phyloP scores from a whole-genome alignment of 2,797 vertebrate genomes.

The Liparis tanakae region DNA sequence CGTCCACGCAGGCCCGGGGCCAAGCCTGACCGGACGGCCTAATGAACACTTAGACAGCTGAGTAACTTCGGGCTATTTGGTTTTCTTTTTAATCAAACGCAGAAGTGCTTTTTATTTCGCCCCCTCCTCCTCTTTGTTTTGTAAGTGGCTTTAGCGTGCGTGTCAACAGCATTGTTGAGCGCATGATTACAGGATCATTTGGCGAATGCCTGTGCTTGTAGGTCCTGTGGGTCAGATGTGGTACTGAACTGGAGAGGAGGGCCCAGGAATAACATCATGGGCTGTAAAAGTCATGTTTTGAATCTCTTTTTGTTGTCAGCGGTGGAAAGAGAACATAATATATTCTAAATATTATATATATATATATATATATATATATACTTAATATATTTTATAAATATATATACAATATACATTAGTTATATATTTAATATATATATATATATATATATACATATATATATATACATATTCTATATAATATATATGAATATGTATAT shows the following conservation, averaged over 20 bases:
- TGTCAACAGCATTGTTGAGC: conserved; percentile 21
- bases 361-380: background rate
- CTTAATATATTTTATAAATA: no score
- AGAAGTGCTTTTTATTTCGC: conserved; percentile 1
- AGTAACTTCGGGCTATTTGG: conserved; percentile 29
- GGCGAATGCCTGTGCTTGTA: background rate
- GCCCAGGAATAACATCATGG: background rate
- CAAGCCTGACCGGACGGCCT: conserved; percentile 29
- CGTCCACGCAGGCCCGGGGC: conserved; percentile 10
- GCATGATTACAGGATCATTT: conserved; percentile 27
- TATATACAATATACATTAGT: no score
- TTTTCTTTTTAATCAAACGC: conserved; percentile 6
- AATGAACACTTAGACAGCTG: conserved; percentile 47
- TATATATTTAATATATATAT: no score
- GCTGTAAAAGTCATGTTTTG: background rate
- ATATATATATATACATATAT: no score
- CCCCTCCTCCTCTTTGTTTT: background rate
- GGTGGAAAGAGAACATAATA: no score
- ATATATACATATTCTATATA: no score
- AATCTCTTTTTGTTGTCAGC: background rate
- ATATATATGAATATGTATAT: no score
- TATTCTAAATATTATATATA: no score
- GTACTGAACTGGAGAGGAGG: background rate
- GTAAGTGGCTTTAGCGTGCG: conserved; percentile 12
- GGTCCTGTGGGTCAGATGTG: background rate